Evolutionary conservation across 2,888 invertebrate species (phyloP).

Genomic region (Lepeophtheirus nordmannii): DNA sequence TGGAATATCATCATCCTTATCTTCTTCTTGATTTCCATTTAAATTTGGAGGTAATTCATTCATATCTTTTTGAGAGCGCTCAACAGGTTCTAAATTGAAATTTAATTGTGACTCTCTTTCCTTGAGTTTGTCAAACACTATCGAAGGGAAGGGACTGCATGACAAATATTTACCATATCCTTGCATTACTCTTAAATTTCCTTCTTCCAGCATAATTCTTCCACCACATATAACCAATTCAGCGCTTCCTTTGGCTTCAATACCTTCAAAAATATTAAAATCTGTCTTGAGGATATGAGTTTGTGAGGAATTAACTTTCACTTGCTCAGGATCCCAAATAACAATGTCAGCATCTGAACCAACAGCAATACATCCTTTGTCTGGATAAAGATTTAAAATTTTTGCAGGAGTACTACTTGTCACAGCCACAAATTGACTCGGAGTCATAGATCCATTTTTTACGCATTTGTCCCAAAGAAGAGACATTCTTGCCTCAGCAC

Average conservation of each 20-base stretch:
- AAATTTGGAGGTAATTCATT: too few relatives aligned
- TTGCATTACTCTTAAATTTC: constrained; percentile 66
- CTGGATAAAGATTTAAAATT: constrained; percentile 88
- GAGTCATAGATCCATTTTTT: constrained; percentile 71
- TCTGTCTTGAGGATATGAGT: constrained; percentile 74
- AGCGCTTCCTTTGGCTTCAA: constrained; percentile 71
- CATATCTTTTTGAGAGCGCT: not conserved
- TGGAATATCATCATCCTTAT: constrained; percentile 2
- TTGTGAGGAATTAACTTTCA: constrained; percentile 69
- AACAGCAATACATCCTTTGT: constrained; percentile 75
- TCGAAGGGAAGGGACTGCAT: constrained; percentile 54
- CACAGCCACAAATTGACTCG: constrained; percentile 82
- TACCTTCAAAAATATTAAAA: constrained; percentile 88
- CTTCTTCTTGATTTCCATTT: too few relatives aligned
- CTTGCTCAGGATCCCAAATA: constrained; percentile 77
- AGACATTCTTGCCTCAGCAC: constrained; percentile 70
- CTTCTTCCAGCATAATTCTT: constrained; percentile 76
- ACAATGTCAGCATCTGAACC: constrained; percentile 93
- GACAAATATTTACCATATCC: constrained; percentile 75
- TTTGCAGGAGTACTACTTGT: constrained; percentile 90
- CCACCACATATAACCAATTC: constrained; percentile 75
- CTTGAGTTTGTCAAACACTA: constrained; percentile 42
- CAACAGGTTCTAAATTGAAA: not conserved
- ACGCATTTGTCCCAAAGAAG: constrained; percentile 92
- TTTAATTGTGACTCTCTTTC: not conserved